Evolutionary conservation across 2,888 invertebrate genomes (phyloP).

Genomic region (Tholera decimalis): DNA sequence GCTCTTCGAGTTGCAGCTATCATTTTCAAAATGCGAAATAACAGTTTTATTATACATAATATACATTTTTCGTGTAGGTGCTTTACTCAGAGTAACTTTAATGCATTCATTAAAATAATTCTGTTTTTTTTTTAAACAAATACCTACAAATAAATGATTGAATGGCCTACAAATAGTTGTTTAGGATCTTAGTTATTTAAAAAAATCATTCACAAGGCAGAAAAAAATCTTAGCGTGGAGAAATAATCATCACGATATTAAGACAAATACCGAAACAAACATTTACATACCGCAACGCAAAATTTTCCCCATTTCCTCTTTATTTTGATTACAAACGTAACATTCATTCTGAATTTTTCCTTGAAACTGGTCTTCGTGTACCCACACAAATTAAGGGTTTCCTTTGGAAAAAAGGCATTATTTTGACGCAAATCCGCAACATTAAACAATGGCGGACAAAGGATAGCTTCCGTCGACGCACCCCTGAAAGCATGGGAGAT

Average conservation of each 20-base stretch:
- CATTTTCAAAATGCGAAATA: too few species aligned
- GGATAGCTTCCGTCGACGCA: slow-evolving; percentile 46
- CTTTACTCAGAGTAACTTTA: too few species aligned
- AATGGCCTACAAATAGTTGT: too few species aligned
- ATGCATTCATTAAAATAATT: too few species aligned
- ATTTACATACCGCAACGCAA: neutral
- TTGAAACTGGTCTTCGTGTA: slow-evolving; percentile 15
- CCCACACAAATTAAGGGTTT: slow-evolving; percentile 41
- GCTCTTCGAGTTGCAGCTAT: too few species aligned
- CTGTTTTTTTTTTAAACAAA: too few species aligned
- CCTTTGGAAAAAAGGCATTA: slow-evolving; percentile 46
- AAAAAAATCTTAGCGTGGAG: too few species aligned
- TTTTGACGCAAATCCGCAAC: slow-evolving; percentile 53
- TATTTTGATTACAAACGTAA: slow-evolving; percentile 44
- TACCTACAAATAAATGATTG: too few species aligned
- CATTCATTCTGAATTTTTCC: slow-evolving; percentile 33
- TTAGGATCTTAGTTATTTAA: too few species aligned
- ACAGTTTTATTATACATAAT: too few species aligned
- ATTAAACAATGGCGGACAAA: slow-evolving; percentile 61
- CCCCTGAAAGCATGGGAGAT: slow-evolving; percentile 45
- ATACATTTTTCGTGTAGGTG: too few species aligned
- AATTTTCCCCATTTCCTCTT: slow-evolving; percentile 32
- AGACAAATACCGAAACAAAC: slow-evolving; percentile 29
- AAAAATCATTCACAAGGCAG: too few species aligned
- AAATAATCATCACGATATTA: neutral